Evolutionary conservation across 2,797 vertebrate genomes (phyloP).

Genomic region (Myotis daubentonii): DNA sequence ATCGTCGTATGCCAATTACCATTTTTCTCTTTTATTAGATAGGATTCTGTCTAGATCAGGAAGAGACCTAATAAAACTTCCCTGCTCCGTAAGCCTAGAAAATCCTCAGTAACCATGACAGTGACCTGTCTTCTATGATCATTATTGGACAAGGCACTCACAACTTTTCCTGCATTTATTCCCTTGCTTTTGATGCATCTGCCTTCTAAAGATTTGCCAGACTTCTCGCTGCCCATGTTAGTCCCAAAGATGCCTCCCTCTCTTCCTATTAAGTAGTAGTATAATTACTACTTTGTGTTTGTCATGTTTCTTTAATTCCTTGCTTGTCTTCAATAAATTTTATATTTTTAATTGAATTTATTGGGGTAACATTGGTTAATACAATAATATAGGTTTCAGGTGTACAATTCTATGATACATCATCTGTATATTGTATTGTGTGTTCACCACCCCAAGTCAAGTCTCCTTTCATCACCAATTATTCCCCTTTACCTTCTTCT

Average conservation of each 20-base stretch:
- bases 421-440: not conserved
- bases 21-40: no score
- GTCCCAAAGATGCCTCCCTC: not conserved
- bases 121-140: not conserved
- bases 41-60: not conserved
- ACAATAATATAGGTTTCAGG: not conserved
- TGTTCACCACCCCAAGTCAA: not conserved
- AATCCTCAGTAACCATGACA: not conserved
- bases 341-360: not conserved
- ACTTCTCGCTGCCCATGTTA: not conserved
- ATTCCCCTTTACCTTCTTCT: not conserved
- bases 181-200: not conserved
- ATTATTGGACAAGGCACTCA: not conserved
- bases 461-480: not conserved
- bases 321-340: not conserved
- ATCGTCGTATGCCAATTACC: no score
- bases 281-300: not conserved
- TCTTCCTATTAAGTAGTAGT: not conserved
- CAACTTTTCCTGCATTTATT: not conserved
- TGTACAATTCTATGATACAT: not conserved
- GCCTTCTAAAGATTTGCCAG: not conserved
- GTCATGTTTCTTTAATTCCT: not conserved
- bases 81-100: not conserved
- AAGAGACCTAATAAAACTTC: not conserved
- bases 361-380: not conserved